phyloP scores from a whole-genome alignment of 1,140 invertebrate species.

The Lycorma delicatula region DNA sequence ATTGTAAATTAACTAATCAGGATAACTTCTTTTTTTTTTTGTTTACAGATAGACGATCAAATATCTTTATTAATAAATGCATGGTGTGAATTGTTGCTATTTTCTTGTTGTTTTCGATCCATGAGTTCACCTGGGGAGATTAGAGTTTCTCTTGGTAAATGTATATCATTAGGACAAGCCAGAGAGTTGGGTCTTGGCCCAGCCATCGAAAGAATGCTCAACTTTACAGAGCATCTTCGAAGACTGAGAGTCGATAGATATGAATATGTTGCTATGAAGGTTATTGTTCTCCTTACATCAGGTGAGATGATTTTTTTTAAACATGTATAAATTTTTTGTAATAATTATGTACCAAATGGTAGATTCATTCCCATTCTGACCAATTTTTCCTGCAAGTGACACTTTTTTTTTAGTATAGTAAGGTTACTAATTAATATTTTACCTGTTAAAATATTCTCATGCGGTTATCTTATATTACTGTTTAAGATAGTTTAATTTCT shows the following conservation, averaged over 20 bases:
- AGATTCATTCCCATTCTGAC: too few species aligned
- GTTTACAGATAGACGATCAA: constrained; percentile 83
- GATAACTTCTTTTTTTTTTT: constrained; percentile 24
- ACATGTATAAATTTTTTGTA: too few species aligned
- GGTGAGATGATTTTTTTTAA: too few species aligned
- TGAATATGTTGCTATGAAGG: constrained; percentile 95
- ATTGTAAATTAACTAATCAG: not conserved
- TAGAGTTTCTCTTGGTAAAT: constrained; percentile 64
- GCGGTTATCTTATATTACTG: too few species aligned
- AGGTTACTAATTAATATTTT: too few species aligned
- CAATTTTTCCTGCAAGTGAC: too few species aligned
- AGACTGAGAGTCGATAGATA: constrained; percentile 87
- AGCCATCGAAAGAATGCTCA: constrained; percentile 88
- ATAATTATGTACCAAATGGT: too few species aligned
- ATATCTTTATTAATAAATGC: constrained; percentile 93
- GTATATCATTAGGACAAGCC: constrained; percentile 66
- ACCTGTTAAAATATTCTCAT: too few species aligned
- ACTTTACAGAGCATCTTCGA: constrained; percentile 85
- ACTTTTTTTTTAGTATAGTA: too few species aligned
- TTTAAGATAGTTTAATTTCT: too few species aligned
- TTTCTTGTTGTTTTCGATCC: constrained; percentile 86
- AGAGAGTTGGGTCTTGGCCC: constrained; percentile 59
- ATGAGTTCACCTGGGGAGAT: constrained; percentile 81
- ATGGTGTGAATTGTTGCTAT: constrained; percentile 90
- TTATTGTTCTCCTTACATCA: constrained; percentile 86